Base-by-base conservation (phyloP, 2,797 vertebrate genomes). In the Anomalospiza imberbis region DNA sequence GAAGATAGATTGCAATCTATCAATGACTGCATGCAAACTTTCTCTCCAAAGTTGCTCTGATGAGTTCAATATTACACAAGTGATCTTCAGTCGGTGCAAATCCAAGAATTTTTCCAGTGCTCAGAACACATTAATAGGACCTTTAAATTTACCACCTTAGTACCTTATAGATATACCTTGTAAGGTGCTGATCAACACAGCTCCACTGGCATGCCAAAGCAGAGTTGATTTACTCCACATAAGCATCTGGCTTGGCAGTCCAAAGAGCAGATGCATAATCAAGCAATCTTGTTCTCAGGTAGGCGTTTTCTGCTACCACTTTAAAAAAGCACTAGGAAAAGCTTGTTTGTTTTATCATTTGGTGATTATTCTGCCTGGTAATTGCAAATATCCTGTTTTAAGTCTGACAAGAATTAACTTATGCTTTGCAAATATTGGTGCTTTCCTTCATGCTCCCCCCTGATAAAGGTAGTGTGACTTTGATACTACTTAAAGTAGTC, bases 401-500 rank as follows among this genome's bases (percentile, higher is more conserved):
- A 94, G 66, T 95, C 95, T 96, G 94, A 97, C 92, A 94, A 96
- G 75, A 97, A 97, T 96, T 95, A 97, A 89, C 94, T 94, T 93
- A 87, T 19, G 66, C 88, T 96, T 90, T 91, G 93, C 95, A 97
- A 97, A 97, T 91, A 95, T 91, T 93, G 92, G 85, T 77, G 55
- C 82, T 94, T 96, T 93, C 82, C 92, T 97, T 97, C 93, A 79
- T 90, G 92, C 79, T 88, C 44, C 73, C 62, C 71, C 72, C 57
- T 74, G 48, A 94, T 94, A 97, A 97, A 98, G 91, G 91, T 97
- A 97, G 96, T 96, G 93, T 97, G 95, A 96, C 84, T 97, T 95
- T 97, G 89, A 96, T 95, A 94, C 66, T 88, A 36, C 61, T 95
- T 95, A 85, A 93, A 94, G 89, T 92, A 92, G 89, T 73, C 86